Conservation (phyloP, 2,113 vertebrate species). For the Ornithorhynchus anatinus region DNA sequence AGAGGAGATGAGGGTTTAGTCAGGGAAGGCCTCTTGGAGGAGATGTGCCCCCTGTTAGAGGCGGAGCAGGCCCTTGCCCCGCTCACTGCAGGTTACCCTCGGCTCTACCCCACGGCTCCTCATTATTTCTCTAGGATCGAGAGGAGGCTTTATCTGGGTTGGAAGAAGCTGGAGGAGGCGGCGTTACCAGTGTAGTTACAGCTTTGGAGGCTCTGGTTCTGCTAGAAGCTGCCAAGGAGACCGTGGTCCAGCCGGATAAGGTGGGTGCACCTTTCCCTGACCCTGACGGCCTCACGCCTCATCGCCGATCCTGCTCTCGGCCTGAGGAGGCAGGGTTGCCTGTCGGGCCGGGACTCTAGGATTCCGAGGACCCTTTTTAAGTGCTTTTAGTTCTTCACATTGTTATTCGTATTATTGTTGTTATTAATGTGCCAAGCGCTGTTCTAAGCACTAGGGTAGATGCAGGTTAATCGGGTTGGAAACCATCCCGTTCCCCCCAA, state of each 20-base stretch:
- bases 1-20: no score
- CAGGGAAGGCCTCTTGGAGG: no score
- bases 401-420: not conserved
- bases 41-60: not conserved
- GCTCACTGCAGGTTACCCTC: not conserved
- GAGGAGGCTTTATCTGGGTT: slow-evolving; percentile 72
- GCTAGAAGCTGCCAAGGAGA: slow-evolving; percentile 61
- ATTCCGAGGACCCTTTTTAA: not conserved
- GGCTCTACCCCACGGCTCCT: not conserved
- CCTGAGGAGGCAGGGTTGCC: not conserved
- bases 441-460: no score
- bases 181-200: slow-evolving; percentile 37
- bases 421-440: no score
- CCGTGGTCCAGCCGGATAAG: slow-evolving; percentile 62
- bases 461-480: no score
- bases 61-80: not conserved
- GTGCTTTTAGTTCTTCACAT: no score
- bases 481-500: no score
- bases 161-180: slow-evolving; percentile 61
- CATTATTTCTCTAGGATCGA: slow-evolving; percentile 73
- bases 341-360: not conserved
- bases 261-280: slow-evolving; percentile 48
- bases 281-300: not conserved
- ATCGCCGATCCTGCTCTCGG: not conserved
- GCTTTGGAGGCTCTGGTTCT: slow-evolving; percentile 79